These are phyloP conservation scores for Gandaritis pyraliata DNA, from an alignment of 2,888 invertebrate species.

Conservation along the genomic window DNA sequence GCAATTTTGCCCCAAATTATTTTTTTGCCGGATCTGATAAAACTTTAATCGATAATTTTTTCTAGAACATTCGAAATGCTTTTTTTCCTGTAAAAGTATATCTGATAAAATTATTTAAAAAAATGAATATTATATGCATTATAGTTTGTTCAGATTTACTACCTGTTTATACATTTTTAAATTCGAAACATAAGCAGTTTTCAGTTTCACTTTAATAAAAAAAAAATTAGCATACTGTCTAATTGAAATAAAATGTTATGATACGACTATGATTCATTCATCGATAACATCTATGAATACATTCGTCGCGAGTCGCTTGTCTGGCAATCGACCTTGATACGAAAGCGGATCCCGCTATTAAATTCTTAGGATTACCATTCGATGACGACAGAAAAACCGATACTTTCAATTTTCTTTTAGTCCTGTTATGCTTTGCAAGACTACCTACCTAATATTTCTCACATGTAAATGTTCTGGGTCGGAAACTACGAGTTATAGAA, in stretches of 20 bases:
- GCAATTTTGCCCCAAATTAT: slow-evolving; percentile 4
- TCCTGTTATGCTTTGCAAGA: not conserved
- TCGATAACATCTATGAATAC: not conserved
- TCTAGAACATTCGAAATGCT: slow-evolving; percentile 3
- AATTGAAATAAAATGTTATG: not conserved
- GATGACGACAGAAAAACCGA: slow-evolving; percentile 2
- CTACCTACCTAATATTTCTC: not conserved
- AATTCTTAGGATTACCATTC: slow-evolving; percentile 29
- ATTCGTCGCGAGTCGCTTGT: slow-evolving; percentile 2
- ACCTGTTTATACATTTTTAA: no score
- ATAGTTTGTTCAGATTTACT: no score
- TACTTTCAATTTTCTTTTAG: slow-evolving; percentile 21
- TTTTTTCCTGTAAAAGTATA: not conserved
- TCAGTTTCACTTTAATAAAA: no score
- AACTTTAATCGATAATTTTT: no score
- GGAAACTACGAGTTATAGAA: no score
- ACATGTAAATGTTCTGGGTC: no score
- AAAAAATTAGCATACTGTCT: no score
- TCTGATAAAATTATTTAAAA: no score
- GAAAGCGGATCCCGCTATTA: slow-evolving; percentile 38
- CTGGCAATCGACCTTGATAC: slow-evolving; percentile 34
- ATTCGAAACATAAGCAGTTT: no score
- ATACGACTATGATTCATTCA: slow-evolving; percentile 3
- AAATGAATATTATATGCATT: no score
- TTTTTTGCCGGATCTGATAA: not conserved